Conservation (phyloP, 2,888 invertebrate species). For the Neoitamus cyanurus region DNA sequence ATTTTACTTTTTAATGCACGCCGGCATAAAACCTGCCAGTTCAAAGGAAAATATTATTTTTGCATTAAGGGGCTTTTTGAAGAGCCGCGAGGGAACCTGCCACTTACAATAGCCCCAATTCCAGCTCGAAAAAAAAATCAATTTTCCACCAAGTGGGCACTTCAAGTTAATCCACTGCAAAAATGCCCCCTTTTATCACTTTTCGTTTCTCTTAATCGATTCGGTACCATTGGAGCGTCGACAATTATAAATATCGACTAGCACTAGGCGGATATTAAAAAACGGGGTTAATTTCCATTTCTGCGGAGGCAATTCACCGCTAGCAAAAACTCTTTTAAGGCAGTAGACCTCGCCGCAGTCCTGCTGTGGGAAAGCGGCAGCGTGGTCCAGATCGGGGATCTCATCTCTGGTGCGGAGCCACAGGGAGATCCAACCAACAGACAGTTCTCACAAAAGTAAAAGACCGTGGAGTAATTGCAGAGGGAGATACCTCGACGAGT, state of each 20-base stretch:
- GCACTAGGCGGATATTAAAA: background rate
- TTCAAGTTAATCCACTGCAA: background rate
- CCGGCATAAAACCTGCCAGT: background rate
- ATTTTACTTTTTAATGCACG: background rate
- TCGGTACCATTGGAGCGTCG: background rate
- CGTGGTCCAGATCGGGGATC: background rate
- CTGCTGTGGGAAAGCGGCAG: background rate
- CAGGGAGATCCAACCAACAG: background rate
- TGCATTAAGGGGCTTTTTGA: background rate
- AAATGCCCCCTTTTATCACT: background rate
- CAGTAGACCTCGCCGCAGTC: background rate
- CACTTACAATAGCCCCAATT: background rate
- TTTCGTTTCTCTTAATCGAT: slow-evolving; percentile 13
- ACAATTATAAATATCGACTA: slow-evolving; percentile 18
- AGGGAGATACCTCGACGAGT: background rate
- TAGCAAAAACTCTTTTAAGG: background rate
- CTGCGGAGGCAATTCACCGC: background rate
- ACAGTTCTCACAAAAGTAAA: slow-evolving; percentile 8
- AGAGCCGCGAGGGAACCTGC: background rate
- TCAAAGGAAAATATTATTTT: background rate
- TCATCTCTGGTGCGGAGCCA: background rate
- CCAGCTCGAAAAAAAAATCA: background rate
- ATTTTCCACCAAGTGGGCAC: slow-evolving; percentile 3
- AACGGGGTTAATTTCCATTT: slow-evolving; percentile 9
- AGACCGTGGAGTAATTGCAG: slow-evolving; percentile 9